Percentiles rank a stretch among this genome's conserved stretches.
These are phyloP conservation scores for Callinectes sapidus DNA, from an alignment of 2,888 invertebrate genomes.

Conservation along the genomic window DNA sequence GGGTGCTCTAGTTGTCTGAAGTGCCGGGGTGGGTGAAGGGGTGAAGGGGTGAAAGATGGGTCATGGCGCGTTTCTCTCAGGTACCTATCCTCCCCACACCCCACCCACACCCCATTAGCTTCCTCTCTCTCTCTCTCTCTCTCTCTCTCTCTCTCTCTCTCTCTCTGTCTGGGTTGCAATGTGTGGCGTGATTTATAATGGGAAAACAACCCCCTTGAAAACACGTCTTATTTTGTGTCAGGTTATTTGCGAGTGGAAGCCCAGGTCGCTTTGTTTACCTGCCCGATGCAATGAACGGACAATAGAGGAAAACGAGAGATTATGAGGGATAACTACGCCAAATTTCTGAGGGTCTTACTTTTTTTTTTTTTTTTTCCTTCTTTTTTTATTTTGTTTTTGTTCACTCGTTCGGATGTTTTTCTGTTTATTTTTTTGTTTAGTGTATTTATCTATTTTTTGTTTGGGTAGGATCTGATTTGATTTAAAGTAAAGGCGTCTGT, in stretches of 20 bases:
- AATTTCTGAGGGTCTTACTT: neutral
- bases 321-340: neutral
- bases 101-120: neutral
- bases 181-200: slow-evolving; percentile 16
- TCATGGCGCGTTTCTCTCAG: neutral
- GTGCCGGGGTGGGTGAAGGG: slow-evolving; percentile 15
- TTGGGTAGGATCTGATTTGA: too few relatives aligned
- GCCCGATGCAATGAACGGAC: neutral
- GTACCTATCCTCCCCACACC: neutral
- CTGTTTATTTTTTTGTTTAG: neutral
- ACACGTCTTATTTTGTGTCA: neutral
- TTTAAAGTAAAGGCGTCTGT: too few relatives aligned
- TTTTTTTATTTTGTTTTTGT: neutral
- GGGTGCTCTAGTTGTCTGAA: slow-evolving; percentile 34
- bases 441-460: neutral
- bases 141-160: slow-evolving; percentile 8
- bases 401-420: neutral
- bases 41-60: slow-evolving; percentile 1
- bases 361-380: neutral
- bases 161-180: neutral
- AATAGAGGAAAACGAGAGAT: neutral
- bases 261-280: neutral
- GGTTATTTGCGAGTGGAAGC: neutral
- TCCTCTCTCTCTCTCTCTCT: neutral
- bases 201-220: neutral